Conservation (phyloP, 2,888 invertebrate genomes). For the Lithosia quadra region DNA sequence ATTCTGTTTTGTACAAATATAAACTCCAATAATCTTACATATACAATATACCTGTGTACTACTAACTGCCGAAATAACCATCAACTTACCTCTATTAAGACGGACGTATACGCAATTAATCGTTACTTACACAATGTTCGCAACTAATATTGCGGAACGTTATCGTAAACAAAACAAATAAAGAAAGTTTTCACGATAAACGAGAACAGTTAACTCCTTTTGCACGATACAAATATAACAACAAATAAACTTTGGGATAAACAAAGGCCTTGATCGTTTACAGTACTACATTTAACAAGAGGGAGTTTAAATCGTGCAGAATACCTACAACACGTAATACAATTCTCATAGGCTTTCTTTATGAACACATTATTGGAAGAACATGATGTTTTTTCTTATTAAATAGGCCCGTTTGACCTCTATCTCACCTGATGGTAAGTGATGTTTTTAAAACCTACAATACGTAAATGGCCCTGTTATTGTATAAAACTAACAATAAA, state of each 20-base stretch:
- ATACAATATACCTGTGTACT: neutral
- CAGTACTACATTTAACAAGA: too few relatives aligned
- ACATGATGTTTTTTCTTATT: too few relatives aligned
- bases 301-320: neutral
- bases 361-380: neutral
- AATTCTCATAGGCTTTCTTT: too few relatives aligned
- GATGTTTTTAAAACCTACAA: neutral
- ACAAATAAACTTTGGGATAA: conserved; percentile 32
- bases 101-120: conserved; percentile 67
- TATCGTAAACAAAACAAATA: conserved; percentile 72
- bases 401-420: too few relatives aligned
- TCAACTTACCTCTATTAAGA: conserved; percentile 29
- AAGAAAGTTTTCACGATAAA: conserved; percentile 61
- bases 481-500: conserved; percentile 25
- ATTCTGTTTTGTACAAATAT: neutral
- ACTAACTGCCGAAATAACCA: neutral
- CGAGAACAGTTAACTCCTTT: conserved; percentile 27
- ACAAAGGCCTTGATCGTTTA: neutral
- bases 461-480: neutral
- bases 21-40: neutral
- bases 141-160: conserved; percentile 64
- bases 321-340: neutral
- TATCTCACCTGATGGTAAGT: too few relatives aligned
- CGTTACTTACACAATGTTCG: conserved; percentile 60
- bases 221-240: conserved; percentile 26